phyloP scores from a whole-genome alignment of 2,113 vertebrate genomes.

The Tylochromis polylepis region DNA sequence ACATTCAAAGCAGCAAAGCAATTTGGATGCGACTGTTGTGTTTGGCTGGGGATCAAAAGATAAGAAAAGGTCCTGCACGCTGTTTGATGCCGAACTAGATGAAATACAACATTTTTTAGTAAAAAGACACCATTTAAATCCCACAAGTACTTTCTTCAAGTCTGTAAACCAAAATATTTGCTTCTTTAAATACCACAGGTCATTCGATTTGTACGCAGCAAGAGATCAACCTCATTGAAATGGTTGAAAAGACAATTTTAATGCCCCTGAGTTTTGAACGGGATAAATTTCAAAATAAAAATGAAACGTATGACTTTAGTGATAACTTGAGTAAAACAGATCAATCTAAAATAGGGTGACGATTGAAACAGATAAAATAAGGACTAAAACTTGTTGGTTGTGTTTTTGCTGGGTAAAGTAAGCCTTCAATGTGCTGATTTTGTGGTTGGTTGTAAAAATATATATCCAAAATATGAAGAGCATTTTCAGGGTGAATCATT shows the following conservation, averaged over 20 bases:
- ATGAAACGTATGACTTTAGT: background rate
- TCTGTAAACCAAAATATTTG: background rate
- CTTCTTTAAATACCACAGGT: background rate
- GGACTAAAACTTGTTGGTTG: background rate
- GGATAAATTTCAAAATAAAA: background rate
- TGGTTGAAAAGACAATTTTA: background rate
- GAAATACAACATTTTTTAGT: background rate
- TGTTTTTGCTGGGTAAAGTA: background rate
- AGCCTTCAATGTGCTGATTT: background rate
- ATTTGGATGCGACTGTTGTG: slow-evolving; percentile 36
- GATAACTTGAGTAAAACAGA: background rate
- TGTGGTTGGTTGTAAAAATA: background rate
- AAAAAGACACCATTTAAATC: background rate
- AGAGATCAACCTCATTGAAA: background rate
- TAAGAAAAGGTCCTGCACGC: background rate
- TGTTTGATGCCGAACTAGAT: slow-evolving; percentile 4
- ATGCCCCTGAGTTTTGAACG: background rate
- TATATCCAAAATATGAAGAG: background rate
- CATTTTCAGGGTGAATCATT: background rate
- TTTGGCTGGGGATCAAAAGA: slow-evolving; percentile 38
- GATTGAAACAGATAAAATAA: background rate
- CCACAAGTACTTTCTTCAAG: background rate
- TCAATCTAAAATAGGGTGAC: background rate
- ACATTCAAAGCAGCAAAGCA: slow-evolving; percentile 29
- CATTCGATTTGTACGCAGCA: background rate